Base-by-base conservation (phyloP, 2,113 vertebrate species). In the Salvelinus namaycush region DNA sequence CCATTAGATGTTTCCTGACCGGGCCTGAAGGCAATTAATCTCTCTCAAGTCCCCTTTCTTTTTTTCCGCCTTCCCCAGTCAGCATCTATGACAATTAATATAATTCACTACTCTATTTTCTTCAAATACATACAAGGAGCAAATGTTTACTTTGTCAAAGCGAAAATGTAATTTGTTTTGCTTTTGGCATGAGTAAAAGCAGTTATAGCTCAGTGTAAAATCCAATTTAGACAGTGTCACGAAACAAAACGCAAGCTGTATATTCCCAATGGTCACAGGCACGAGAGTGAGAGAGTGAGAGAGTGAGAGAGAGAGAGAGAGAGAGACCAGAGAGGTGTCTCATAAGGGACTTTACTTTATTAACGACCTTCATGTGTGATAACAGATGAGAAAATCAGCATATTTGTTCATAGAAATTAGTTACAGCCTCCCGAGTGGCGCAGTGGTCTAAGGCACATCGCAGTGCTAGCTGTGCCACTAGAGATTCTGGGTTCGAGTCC, bases 331-430 rank as follows among this genome's bases (percentile, higher is more conserved):
- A 57, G 39, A 44, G 49, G 14, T 48, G 81, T 84, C 77, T 86
- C 81, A 72, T 51, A 81, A 76, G 76, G 54, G 73, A 72, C 74
- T 82, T 70, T 72, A 29, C 83, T 89, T 82, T 80, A 87, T 88
- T 89, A 90, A 89, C 72, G 76, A 70, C 82, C 79, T 85, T 79
- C 77, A 27, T 57, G 60, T 84, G 80, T 81, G 76, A 86, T 75
- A 85, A 82, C 84, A 82, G 69, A 88, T 86, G 81, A 86, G 76
- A 88, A 85, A 66, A 83, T 77, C 72, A 83, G 75, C 83, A 85
- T 84, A 85, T 84, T 85, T 88, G 85, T 84, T 88, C 82, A 87
- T 90, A 87, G 70, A 90, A 85, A 44, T 44, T 2, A 12, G 9
- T 84, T 76, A 84, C 72, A 34, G 34, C 6, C 34, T 34, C 34